Percentiles rank a stretch among this genome's conserved stretches.
Conservation (phyloP, 2,113 vertebrate species). For the Probosciger aterrimus region DNA sequence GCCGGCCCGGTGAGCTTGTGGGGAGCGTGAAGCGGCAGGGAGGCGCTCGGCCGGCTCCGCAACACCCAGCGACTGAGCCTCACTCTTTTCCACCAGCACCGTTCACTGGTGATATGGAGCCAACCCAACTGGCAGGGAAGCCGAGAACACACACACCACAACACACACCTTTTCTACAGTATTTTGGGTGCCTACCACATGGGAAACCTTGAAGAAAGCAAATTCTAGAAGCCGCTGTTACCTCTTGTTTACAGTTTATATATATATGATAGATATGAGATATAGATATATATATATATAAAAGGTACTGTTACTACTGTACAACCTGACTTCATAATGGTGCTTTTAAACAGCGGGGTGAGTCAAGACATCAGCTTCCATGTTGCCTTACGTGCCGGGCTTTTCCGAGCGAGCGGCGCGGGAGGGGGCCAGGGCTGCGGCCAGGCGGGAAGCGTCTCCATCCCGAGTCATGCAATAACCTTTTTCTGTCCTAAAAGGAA, state of each 20-base stretch:
- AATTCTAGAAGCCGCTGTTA: constrained; percentile 87
- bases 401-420: constrained; percentile 50
- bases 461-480: constrained; percentile 74
- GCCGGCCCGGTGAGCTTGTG: constrained; percentile 56
- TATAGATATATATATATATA: constrained; percentile 74
- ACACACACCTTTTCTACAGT: constrained; percentile 80
- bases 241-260: constrained; percentile 99
- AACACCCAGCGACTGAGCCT: constrained; percentile 81
- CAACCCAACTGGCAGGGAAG: constrained; percentile 66
- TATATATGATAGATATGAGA: constrained; percentile 81
- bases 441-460: constrained; percentile 48
- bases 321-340: constrained; percentile 93
- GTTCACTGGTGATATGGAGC: constrained; percentile 72
- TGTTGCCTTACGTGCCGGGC: constrained; percentile 81
- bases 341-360: constrained; percentile 87
- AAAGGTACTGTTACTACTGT: constrained; percentile 98
- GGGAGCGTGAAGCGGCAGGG: constrained; percentile 49
- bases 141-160: constrained; percentile 58
- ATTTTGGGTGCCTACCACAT: constrained; percentile 86
- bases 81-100: constrained; percentile 71
- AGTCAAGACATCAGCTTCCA: constrained; percentile 87
- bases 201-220: constrained; percentile 85
- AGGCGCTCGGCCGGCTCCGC: constrained; percentile 38
- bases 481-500: constrained; percentile 60
- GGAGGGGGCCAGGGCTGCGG: constrained; percentile 40